Evolutionary conservation across 1,140 invertebrate genomes (phyloP).

Genomic region (Drosophila mauritiana): DNA sequence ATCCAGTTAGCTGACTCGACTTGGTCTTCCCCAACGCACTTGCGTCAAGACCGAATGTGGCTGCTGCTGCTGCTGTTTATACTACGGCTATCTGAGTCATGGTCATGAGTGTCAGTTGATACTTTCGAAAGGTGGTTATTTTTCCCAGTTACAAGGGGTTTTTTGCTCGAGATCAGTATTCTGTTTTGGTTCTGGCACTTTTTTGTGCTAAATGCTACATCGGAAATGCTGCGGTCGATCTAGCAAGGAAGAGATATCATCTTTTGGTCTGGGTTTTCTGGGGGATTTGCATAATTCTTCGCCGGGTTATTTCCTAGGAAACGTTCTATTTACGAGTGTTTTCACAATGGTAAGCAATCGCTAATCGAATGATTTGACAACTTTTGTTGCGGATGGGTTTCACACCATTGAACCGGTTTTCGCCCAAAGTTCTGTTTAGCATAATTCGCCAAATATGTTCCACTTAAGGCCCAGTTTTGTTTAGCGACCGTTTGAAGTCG

Average conservation of each 20-base stretch:
- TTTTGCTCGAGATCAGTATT: conserved; percentile 57
- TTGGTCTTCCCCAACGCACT: conserved; percentile 68
- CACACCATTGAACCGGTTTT: conserved; percentile 49
- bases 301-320: conserved; percentile 65
- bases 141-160: conserved; percentile 78
- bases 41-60: conserved; percentile 48
- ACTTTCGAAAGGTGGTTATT: conserved; percentile 64
- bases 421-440: conserved; percentile 46
- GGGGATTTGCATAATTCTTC: conserved; percentile 60
- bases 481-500: conserved; percentile 37
- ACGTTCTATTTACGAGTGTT: conserved; percentile 42
- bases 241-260: conserved; percentile 9
- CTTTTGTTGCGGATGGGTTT: conserved; percentile 14
- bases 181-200: conserved; percentile 44
- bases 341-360: conserved; percentile 26
- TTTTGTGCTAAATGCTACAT: conserved; percentile 47
- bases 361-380: conserved; percentile 33
- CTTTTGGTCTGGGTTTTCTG: conserved; percentile 21
- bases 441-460: conserved; percentile 50
- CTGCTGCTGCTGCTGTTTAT: background rate
- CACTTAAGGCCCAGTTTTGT: conserved; percentile 56
- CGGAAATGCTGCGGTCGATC: conserved; percentile 63
- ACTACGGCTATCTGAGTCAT: conserved; percentile 66
- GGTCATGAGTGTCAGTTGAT: conserved; percentile 29
- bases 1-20: conserved; percentile 40